phyloP scores from a whole-genome alignment of 2,888 invertebrate species.

The Napeogenes sylphis region DNA sequence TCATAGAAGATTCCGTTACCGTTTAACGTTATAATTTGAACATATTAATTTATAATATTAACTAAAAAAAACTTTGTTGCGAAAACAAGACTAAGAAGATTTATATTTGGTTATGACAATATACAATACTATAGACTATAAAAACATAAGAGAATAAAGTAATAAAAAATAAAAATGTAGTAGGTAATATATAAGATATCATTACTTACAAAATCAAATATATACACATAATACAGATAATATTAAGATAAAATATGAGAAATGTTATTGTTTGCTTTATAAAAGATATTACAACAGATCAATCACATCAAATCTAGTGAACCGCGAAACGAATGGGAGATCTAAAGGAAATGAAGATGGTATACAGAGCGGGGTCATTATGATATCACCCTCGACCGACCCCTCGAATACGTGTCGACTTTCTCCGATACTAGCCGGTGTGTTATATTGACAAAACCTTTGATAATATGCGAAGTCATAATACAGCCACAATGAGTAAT shows the following conservation, averaged over 20 bases:
- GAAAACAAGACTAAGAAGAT: no score
- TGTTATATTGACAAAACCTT: no score
- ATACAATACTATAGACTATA: no score
- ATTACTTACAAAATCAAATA: neutral
- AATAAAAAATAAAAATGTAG: no score
- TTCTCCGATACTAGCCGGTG: constrained; percentile 39
- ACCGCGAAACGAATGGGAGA: constrained; percentile 33
- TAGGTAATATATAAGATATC: neutral
- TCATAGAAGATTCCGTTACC: no score
- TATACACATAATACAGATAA: neutral
- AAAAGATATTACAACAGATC: constrained; percentile 24
- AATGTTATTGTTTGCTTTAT: constrained; percentile 6
- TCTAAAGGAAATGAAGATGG: constrained; percentile 50
- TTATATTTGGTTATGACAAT: no score
- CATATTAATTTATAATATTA: no score
- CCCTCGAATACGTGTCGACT: constrained; percentile 41
- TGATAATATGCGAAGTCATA: no score
- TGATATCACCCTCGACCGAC: constrained; percentile 45
- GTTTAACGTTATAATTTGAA: no score
- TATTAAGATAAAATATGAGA: constrained; percentile 7
- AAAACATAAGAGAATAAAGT: no score
- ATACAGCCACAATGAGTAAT: no score
- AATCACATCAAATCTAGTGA: constrained; percentile 41
- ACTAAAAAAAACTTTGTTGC: no score
- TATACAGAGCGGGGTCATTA: constrained; percentile 50